Conservation (phyloP, 1,140 invertebrate species). For the Rhagoletis zephyria region DNA sequence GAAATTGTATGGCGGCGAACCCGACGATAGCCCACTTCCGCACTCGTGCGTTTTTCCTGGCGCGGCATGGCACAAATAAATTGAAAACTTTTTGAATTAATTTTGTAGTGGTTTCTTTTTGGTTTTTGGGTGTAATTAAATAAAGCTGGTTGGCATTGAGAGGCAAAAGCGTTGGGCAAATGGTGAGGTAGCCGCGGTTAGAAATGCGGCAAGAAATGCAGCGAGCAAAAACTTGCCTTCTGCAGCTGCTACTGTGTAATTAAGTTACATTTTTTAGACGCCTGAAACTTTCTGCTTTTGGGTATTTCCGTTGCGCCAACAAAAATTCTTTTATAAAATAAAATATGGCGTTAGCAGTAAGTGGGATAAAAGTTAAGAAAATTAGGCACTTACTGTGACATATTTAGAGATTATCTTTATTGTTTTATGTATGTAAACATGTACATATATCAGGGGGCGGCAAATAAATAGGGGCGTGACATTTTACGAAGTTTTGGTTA, state of each 20-base stretch:
- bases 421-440: neutral
- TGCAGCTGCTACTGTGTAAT: neutral
- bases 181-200: neutral
- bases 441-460: no score
- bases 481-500: no score
- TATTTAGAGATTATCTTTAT: neutral
- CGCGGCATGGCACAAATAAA: conserved; percentile 7
- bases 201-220: neutral
- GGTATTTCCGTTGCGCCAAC: neutral
- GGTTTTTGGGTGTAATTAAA: neutral
- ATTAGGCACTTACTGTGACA: neutral
- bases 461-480: no score
- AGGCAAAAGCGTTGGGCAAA: neutral
- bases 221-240: neutral
- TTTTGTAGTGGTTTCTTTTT: neutral
- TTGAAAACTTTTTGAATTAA: conserved; percentile 38
- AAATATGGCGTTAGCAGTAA: neutral
- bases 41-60: neutral
- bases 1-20: neutral
- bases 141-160: neutral
- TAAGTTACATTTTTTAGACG: neutral
- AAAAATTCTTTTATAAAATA: neutral
- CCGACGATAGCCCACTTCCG: neutral
- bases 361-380: neutral
- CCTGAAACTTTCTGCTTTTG: neutral